Percentiles rank a stretch among this genome's conserved stretches.
Conservation (phyloP, 2,113 vertebrate genomes). For the Corapipo altera region DNA sequence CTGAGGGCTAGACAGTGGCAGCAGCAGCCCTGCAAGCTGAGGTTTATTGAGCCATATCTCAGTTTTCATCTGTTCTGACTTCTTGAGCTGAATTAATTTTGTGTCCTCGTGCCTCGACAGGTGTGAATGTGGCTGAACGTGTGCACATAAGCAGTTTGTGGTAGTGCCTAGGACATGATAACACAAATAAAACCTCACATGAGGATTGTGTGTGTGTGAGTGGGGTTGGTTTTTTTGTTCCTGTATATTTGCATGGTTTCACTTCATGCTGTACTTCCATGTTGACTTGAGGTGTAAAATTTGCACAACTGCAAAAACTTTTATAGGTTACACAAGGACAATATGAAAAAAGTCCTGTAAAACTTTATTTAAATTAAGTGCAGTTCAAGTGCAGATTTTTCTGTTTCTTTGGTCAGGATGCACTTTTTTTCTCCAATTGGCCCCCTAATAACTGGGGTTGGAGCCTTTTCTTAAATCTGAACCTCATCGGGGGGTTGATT, state of each 20-base stretch:
- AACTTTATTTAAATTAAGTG: background rate
- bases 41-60: background rate
- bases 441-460: background rate
- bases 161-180: background rate
- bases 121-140: background rate
- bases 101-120: background rate
- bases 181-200: background rate
- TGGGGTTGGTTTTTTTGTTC: background rate
- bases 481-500: fast-evolving
- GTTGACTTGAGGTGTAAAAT: background rate
- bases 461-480: background rate
- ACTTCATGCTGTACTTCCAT: background rate
- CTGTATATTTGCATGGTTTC: background rate
- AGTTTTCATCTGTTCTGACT: background rate
- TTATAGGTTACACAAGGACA: background rate
- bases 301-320: background rate
- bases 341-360: background rate
- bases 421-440: background rate
- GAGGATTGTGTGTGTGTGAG: background rate
- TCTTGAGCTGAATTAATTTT: background rate
- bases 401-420: background rate
- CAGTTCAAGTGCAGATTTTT: background rate
- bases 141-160: background rate
- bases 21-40: background rate
- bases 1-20: background rate